Evolutionary conservation across 1,140 invertebrate species (phyloP).

Genomic region (Coptotermes formosanus): DNA sequence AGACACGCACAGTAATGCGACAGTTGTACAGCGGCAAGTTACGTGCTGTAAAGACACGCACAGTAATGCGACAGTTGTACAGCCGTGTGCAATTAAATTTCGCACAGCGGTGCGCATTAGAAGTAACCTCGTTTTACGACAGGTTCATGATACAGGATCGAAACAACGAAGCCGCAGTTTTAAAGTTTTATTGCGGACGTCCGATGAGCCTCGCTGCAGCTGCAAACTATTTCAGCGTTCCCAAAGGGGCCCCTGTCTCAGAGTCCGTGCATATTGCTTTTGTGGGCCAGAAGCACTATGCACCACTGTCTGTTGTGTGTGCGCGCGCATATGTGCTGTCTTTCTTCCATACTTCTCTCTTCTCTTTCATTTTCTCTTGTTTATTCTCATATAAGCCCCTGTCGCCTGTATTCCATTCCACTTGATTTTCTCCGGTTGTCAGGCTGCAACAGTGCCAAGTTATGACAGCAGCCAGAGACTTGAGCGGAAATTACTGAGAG

Average conservation of each 20-base stretch:
- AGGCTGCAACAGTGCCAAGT: neutral
- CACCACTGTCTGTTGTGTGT: neutral
- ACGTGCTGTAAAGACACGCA: too few species aligned
- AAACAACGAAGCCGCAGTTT: neutral
- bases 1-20: too few species aligned
- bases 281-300: neutral
- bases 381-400: neutral
- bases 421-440: neutral
- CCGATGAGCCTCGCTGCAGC: neutral
- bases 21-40: too few species aligned
- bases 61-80: too few species aligned
- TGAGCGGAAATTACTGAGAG: neutral
- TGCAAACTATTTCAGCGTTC: neutral
- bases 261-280: neutral
- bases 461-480: neutral
- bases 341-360: too few species aligned
- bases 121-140: neutral
- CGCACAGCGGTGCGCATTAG: too few species aligned
- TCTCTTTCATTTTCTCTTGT: too few species aligned
- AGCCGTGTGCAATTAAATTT: too few species aligned
- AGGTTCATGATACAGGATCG: neutral
- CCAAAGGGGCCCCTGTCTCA: neutral
- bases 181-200: neutral
- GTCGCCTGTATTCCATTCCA: neutral
- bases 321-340: too few species aligned